Base-by-base conservation (phyloP, 2,113 vertebrate genomes). In the Taxidea taxus region DNA sequence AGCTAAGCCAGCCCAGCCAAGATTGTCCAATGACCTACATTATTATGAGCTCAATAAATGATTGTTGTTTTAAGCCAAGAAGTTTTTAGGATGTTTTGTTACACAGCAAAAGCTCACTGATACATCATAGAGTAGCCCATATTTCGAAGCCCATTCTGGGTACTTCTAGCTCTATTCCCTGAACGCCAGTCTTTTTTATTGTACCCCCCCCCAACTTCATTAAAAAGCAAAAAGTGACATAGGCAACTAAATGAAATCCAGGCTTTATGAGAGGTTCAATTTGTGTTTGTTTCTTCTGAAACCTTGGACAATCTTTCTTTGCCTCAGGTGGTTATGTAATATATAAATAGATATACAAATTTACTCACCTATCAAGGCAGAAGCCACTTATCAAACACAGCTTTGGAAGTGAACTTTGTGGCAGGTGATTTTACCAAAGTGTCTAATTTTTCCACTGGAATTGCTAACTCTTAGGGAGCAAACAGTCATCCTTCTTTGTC, bases 211-310 rank as follows among this genome's bases (percentile, higher is more conserved):
- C 25, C 42, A 83, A 78, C 58, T 84, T 87, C 51, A 93, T 56
- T 49, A 70, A 91, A 68, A 37, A 87, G 13, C 21, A 87, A 87
- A 92, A 94, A 80, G 11, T 74, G 27, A 75, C 11, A 70, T 16
- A 68, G 37, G 5, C 16, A 85, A 91, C 54, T 49, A 39, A 87
- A 75, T 25, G 34, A 86, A 62, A 87, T 78, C 56, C 47, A 58
- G 20, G 34, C 25, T 93, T 21, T 54, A 49, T 34, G 44, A 93
- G 27, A 70, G 83, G 72, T 8, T 27, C 62, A 70, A 66, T 66
- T 90, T 56, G 39, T 95, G 56, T 75, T 86, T 60, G 14, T 77
- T 72, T 68, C 54, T 78, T 94, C 84, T 89, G 31, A 95, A 96
- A 77, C 3, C 34, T 39, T 81, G 6, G 25, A 47, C n/a, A 77